phyloP scores from a whole-genome alignment of 2,113 vertebrate genomes.

The Romanogobio albipinnatus region DNA sequence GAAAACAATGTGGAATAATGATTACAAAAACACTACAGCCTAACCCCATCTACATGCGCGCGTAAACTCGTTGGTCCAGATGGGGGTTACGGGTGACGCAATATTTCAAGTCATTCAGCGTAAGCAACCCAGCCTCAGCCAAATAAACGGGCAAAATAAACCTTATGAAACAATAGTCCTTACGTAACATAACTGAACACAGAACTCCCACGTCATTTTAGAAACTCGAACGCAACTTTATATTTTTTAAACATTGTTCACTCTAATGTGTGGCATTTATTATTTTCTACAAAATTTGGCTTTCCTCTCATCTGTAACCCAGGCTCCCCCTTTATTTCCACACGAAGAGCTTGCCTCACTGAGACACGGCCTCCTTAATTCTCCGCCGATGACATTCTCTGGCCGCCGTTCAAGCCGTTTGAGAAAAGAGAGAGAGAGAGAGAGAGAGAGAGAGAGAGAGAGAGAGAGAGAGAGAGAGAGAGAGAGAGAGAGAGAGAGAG shows the following conservation, averaged over 20 bases:
- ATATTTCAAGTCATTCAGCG: constrained; percentile 8
- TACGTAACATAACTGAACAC: constrained; percentile 48
- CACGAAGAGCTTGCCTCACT: constrained; percentile 12
- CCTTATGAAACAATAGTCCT: constrained; percentile 49
- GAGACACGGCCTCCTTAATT: constrained; percentile 34
- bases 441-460: neutral
- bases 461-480: neutral
- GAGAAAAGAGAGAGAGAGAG: neutral
- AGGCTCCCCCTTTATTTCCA: constrained; percentile 1
- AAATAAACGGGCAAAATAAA: constrained; percentile 20
- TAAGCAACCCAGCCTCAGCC: neutral
- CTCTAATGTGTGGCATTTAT: neutral
- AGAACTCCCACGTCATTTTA: constrained; percentile 3
- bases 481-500: too few relatives aligned
- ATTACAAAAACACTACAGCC: neutral
- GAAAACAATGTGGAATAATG: neutral
- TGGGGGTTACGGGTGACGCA: constrained; percentile 37
- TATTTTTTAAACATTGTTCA: neutral
- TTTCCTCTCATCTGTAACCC: neutral
- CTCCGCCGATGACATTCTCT: constrained; percentile 49
- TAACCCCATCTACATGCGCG: neutral
- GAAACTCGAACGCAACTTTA: neutral
- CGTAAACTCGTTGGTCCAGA: neutral
- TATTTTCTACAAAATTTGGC: neutral
- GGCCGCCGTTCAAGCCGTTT: neutral